Percentiles rank a stretch among this genome's conserved stretches.
Conservation (phyloP, 1,140 invertebrate genomes). For the Drosophila kanapiae region DNA sequence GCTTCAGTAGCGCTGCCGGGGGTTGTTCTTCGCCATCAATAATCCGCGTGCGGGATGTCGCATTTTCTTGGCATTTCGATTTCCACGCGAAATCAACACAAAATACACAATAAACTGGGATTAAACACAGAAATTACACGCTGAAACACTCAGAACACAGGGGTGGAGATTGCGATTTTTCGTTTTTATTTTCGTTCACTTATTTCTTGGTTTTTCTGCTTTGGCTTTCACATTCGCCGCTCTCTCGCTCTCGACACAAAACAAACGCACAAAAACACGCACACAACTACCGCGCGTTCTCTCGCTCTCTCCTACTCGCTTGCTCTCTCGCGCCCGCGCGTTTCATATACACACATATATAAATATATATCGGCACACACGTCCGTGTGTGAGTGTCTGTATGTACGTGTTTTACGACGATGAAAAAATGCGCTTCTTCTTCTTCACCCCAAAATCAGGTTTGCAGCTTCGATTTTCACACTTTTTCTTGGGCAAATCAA, state of each 20-base stretch:
- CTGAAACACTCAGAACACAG: conserved; percentile 34
- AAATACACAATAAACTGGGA: conserved; percentile 5
- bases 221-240: conserved; percentile 79
- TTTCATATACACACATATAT: conserved; percentile 59
- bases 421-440: conserved; percentile 77
- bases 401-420: conserved; percentile 74
- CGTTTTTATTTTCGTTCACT: conserved; percentile 83
- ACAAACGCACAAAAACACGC: conserved; percentile 62
- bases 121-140: conserved; percentile 24
- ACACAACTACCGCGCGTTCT: conserved; percentile 13
- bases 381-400: conserved; percentile 51
- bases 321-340: conserved; percentile 70
- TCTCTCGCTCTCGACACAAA: conserved; percentile 46
- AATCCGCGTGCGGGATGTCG: conserved; percentile 12
- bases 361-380: conserved; percentile 13
- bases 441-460: conserved; percentile 68
- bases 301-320: conserved; percentile 24
- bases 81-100: conserved; percentile 14
- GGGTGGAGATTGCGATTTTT: conserved; percentile 58
- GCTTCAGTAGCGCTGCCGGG: conserved; percentile 12
- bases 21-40: conserved; percentile 21
- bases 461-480: conserved; percentile 57
- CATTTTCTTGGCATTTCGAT: conserved; percentile 10
- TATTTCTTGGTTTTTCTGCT: conserved; percentile 81
- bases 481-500: conserved; percentile 41